Evolutionary conservation across 1,140 invertebrate genomes (phyloP).

Genomic region (Polypedilum pembai): DNA sequence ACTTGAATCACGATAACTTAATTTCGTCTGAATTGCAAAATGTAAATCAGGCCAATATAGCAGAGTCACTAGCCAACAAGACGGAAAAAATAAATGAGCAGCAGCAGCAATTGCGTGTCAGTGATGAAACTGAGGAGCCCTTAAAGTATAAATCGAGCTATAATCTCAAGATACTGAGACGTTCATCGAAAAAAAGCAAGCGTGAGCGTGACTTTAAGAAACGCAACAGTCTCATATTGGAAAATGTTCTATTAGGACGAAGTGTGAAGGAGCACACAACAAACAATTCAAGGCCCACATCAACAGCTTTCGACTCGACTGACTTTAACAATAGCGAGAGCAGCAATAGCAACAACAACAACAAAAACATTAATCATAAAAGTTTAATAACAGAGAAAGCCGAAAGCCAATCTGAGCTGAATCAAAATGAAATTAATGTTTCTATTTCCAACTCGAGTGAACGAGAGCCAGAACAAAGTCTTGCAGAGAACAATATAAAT

Average conservation of each 20-base stretch:
- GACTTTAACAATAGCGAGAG: too few species aligned
- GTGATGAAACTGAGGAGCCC: neutral
- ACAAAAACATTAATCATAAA: slow-evolving; percentile 13
- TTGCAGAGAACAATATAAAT: neutral
- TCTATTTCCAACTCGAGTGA: neutral
- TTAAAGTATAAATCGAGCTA: slow-evolving; percentile 5
- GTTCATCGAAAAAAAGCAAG: neutral
- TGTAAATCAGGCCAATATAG: too few species aligned
- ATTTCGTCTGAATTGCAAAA: too few species aligned
- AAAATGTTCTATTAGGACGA: slow-evolving; percentile 5
- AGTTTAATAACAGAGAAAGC: slow-evolving; percentile 15
- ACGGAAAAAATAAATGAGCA: neutral
- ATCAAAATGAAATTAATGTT: slow-evolving; percentile 21
- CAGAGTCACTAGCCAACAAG: too few species aligned
- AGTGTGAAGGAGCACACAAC: neutral
- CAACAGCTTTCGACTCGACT: neutral
- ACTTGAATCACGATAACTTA: too few species aligned
- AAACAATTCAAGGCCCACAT: neutral
- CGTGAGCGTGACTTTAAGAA: neutral
- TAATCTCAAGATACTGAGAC: neutral
- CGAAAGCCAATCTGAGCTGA: neutral
- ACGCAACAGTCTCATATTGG: neutral
- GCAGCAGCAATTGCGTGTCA: neutral
- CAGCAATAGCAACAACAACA: neutral
- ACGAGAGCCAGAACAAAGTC: neutral